Percentiles rank a stretch among this genome's conserved stretches.
Conservation (phyloP, 2,888 invertebrate genomes). For the Leptopilina myrica region DNA sequence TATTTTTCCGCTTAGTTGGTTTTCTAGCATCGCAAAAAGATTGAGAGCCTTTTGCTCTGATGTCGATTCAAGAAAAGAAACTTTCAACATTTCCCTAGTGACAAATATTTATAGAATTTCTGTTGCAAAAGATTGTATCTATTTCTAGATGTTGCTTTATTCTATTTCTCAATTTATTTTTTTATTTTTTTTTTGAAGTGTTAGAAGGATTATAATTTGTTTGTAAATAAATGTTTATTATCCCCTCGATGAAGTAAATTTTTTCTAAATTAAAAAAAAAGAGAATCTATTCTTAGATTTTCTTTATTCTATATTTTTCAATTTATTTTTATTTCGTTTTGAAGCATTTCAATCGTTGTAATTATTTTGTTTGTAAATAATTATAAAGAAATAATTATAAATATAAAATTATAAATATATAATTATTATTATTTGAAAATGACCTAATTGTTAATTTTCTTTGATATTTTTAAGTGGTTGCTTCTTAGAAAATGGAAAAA, state of each 20-base stretch:
- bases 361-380: too few species aligned
- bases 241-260: too few species aligned
- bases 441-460: too few species aligned
- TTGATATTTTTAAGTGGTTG: too few species aligned
- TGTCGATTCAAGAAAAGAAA: conserved; percentile 14
- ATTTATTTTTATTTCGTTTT: not conserved
- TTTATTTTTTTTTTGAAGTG: not conserved
- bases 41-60: conserved; percentile 8
- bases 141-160: not conserved
- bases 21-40: conserved; percentile 11
- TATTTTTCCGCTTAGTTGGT: conserved; percentile 13
- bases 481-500: too few species aligned
- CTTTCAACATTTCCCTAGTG: conserved; percentile 11
- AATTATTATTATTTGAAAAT: too few species aligned
- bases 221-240: not conserved
- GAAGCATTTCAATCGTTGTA: too few species aligned
- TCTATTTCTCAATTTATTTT: not conserved
- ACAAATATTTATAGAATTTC: conserved; percentile 17
- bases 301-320: not conserved
- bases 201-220: not conserved
- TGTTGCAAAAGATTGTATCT: conserved; percentile 7
- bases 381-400: too few species aligned
- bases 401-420: too few species aligned
- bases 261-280: too few species aligned
- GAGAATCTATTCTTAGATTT: too few species aligned